Evolutionary conservation across 1,140 invertebrate genomes (phyloP).

Genomic region (Charaxes varanes): DNA sequence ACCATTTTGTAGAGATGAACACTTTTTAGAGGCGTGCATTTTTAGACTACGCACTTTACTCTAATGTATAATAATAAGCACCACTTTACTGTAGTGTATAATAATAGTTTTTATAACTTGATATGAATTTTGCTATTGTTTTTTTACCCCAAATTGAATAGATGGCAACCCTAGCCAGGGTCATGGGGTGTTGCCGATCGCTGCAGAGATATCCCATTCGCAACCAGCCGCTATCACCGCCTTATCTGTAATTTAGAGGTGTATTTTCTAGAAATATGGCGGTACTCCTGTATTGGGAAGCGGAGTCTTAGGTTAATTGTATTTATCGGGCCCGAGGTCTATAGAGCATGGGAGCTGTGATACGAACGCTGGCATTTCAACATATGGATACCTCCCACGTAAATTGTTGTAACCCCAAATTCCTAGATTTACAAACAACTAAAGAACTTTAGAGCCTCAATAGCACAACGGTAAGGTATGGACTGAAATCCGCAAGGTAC

Average conservation of each 20-base stretch:
- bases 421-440: background rate
- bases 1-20: too few relatives aligned
- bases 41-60: too few relatives aligned
- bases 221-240: constrained; percentile 19
- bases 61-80: too few relatives aligned
- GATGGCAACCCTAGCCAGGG: constrained; percentile 13
- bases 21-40: too few relatives aligned
- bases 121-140: too few relatives aligned
- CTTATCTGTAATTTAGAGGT: constrained; percentile 30
- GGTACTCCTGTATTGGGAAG: constrained; percentile 22
- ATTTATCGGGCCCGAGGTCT: constrained; percentile 22
- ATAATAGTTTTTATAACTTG: too few relatives aligned
- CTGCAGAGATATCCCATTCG: constrained; percentile 18
- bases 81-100: too few relatives aligned
- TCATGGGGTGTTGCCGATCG: constrained; percentile 21
- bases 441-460: background rate
- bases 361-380: background rate
- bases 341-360: constrained; percentile 19
- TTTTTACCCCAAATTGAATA: constrained; percentile 1
- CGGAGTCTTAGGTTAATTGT: constrained; percentile 27
- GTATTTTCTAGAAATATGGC: constrained; percentile 21
- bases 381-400: background rate
- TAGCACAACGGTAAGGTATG: too few relatives aligned
- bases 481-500: too few relatives aligned
- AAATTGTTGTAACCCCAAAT: background rate